Evolutionary conservation across 2,797 vertebrate species (phyloP).

Genomic region (Sparus aurata): DNA sequence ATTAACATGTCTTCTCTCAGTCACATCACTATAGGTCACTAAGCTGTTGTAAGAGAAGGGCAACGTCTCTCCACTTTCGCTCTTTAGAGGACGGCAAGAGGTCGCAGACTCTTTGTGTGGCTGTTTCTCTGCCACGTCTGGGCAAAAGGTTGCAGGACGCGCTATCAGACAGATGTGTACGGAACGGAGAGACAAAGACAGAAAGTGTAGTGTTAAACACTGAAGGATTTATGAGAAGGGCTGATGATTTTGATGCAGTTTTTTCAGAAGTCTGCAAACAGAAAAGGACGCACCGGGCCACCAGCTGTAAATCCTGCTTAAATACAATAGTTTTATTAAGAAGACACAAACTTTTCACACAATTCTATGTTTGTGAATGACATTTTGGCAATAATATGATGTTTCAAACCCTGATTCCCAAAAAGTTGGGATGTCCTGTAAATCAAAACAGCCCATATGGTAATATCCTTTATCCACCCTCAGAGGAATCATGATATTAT

Average conservation of each 20-base stretch:
- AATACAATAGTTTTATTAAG: neutral
- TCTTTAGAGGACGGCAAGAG: neutral
- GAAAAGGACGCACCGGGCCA: neutral
- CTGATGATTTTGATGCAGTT: neutral
- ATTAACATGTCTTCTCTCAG: slow-evolving; percentile 26
- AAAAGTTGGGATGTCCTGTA: too few species aligned
- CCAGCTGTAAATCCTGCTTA: neutral
- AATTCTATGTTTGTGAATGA: neutral
- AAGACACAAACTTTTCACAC: neutral
- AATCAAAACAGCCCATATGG: too few species aligned
- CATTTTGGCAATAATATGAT: neutral
- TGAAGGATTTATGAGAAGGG: too few species aligned
- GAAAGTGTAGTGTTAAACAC: neutral
- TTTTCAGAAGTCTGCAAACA: neutral
- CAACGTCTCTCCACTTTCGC: slow-evolving; percentile 9
- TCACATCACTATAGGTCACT: slow-evolving; percentile 32
- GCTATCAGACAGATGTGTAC: neutral
- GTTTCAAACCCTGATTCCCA: too few species aligned
- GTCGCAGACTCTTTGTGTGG: slow-evolving; percentile 8
- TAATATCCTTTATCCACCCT: too few species aligned
- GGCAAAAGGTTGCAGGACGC: neutral
- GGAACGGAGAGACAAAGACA: neutral
- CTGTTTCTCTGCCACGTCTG: neutral
- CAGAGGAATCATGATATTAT: too few species aligned
- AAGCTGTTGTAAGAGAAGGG: slow-evolving; percentile 10